Conservation (phyloP, 2,113 vertebrate genomes). For the Pomatostomus ruficeps region DNA sequence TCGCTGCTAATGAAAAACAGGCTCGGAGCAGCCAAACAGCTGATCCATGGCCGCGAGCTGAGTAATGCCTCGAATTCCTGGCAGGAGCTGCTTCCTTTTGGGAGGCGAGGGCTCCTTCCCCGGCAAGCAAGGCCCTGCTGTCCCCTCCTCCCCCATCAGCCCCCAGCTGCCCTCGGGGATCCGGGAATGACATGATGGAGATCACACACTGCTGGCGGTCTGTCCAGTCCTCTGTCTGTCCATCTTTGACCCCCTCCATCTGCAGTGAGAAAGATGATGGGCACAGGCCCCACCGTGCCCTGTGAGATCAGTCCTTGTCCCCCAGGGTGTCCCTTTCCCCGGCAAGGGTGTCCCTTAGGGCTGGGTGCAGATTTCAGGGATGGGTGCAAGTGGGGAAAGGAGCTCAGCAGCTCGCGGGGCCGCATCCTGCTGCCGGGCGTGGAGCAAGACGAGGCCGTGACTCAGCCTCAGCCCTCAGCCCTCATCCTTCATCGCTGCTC, state of each 20-base stretch:
- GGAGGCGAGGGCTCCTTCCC: background rate
- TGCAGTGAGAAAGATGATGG: rapidly evolving
- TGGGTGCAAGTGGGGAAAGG: background rate
- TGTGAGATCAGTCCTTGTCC: rapidly evolving
- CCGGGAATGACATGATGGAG: background rate
- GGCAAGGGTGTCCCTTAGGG: background rate
- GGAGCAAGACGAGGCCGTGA: background rate
- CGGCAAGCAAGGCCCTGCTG: rapidly evolving
- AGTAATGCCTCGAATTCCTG: constrained; percentile 48
- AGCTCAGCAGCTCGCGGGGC: background rate
- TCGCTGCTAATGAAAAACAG: background rate
- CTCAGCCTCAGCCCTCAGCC: background rate
- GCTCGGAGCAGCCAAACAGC: background rate
- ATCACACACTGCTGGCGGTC: rapidly evolving
- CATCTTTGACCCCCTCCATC: background rate
- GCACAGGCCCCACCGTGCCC: rapidly evolving
- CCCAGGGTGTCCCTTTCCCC: background rate
- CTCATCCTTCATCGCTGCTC: background rate
- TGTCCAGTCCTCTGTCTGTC: background rate
- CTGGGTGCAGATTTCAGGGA: background rate
- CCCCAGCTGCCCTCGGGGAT: background rate
- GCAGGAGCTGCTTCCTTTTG: background rate
- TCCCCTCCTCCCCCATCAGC: rapidly evolving
- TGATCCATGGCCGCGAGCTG: background rate
- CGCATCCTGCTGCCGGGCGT: background rate